These are phyloP conservation scores for Alaudala cheleensis DNA, from an alignment of 2,113 vertebrate species.

Conservation along the genomic window DNA sequence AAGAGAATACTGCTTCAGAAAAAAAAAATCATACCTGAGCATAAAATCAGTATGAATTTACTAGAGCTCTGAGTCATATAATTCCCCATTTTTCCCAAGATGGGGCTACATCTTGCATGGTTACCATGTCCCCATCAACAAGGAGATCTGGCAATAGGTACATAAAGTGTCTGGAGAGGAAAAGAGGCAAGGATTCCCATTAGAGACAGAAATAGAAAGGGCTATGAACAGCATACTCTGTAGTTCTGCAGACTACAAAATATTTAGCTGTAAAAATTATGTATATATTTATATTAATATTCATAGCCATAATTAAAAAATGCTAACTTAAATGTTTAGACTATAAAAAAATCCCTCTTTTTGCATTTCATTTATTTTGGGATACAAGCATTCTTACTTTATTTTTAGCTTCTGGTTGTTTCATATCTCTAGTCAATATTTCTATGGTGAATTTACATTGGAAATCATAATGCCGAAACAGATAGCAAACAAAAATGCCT, in stretches of 20 bases:
- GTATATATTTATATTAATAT: not conserved
- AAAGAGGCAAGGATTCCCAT: not conserved
- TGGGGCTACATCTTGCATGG: not conserved
- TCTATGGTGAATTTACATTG: not conserved
- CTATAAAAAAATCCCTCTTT: not conserved
- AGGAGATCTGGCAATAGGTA: fast-evolving
- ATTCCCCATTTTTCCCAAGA: not conserved
- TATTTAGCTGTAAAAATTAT: not conserved
- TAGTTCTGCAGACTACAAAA: not conserved
- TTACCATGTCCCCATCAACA: not conserved
- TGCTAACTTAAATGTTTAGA: not conserved
- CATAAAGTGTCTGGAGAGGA: not conserved
- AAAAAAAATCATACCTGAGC: not conserved
- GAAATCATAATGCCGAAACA: not conserved
- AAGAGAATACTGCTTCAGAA: not conserved
- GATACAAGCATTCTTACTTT: not conserved
- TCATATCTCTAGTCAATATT: not conserved
- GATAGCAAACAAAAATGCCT: not conserved
- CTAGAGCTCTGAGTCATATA: not conserved
- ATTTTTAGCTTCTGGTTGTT: not conserved
- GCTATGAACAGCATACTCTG: not conserved
- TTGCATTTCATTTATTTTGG: not conserved
- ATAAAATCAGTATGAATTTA: not conserved
- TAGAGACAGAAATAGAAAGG: not conserved
- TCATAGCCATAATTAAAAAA: not conserved